A percentile compares a stretch with the other conserved stretches of the same genome.
Conservation (phyloP, 2,113 vertebrate genomes). For the Marcusenius ussheri region DNA sequence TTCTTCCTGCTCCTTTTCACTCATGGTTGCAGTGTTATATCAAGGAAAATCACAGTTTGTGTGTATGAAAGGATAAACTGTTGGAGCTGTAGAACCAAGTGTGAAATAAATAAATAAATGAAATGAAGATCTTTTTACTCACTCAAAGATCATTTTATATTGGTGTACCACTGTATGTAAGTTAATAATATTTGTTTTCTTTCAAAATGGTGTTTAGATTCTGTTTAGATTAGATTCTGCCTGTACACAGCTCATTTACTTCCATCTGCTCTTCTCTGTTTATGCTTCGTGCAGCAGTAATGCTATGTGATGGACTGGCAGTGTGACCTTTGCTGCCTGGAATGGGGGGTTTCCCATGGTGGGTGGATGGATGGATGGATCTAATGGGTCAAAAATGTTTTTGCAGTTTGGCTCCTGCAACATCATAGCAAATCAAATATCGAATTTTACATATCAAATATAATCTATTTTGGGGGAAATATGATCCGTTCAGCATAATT, state of each 20-base stretch:
- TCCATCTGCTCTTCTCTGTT: neutral
- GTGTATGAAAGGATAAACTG: too few species aligned
- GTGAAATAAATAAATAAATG: too few species aligned
- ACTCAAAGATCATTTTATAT: neutral
- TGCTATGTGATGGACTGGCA: neutral
- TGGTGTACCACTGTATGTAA: neutral
- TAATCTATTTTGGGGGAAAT: neutral
- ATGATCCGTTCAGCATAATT: neutral
- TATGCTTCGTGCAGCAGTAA: neutral
- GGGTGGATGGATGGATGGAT: neutral
- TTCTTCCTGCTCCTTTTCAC: too few species aligned
- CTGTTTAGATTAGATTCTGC: neutral
- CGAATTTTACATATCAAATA: neutral
- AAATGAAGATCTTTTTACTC: neutral
- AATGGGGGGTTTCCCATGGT: neutral
- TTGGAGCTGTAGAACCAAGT: too few species aligned
- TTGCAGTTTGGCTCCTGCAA: neutral
- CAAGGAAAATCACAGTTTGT: too few species aligned
- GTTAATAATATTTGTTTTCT: neutral
- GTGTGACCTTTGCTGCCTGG: neutral
- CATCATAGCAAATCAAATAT: neutral
- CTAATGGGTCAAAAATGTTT: neutral
- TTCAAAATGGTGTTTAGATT: neutral
- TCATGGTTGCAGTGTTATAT: too few species aligned
- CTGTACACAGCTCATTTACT: neutral